Evolutionary conservation across 2,797 vertebrate genomes (phyloP), one percentile per base, ranked within the genome.

Genomic region (Galago senegalensis): DNA sequence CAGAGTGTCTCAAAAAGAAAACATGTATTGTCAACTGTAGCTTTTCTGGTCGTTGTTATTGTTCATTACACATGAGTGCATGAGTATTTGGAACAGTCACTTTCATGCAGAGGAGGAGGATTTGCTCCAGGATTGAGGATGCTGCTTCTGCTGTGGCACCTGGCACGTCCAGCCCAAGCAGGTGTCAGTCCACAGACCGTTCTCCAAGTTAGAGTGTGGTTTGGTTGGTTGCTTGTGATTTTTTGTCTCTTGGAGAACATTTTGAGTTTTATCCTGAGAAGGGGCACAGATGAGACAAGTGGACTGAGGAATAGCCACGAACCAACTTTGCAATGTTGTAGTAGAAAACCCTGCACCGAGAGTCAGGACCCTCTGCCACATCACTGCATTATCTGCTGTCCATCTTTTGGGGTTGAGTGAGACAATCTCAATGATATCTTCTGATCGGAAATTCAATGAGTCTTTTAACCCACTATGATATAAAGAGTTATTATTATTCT

Each of bases 211-310:
- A 89, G 43, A n/a, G 18, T 40, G 31, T 0, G 7, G 40, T 43
- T 61, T 43, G 43, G 11, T 40, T 43, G 21, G 21, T 75, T 53
- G 29, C 8, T 34, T 85, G 27, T 73, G 75, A 75, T 61, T 82
- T 70, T 70, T 80, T 89, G 31, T 75, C 11, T 76, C 34, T 81
- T 76, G 61, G 75, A 46, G 23, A 96, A 67, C 69, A 63, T 63
- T 82, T 58, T 69, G 61, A 34, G 81, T 77, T 87, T 90, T 90
- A 21, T 53, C 58, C 25, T 49, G 34, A 69, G 49, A 34, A 89
- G 34, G 23, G 58, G 3, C 14, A 81, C 23, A 81, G 70, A 27
- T 79, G 7, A 92, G 67, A 80, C 25, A 76, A 65, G 31, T 20
- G 34, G 23, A 67, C 65, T 61, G 27, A 60, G 72, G 53, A 79